phyloP scores from a whole-genome alignment of 2,888 invertebrate species.

The Spodoptera exigua region DNA sequence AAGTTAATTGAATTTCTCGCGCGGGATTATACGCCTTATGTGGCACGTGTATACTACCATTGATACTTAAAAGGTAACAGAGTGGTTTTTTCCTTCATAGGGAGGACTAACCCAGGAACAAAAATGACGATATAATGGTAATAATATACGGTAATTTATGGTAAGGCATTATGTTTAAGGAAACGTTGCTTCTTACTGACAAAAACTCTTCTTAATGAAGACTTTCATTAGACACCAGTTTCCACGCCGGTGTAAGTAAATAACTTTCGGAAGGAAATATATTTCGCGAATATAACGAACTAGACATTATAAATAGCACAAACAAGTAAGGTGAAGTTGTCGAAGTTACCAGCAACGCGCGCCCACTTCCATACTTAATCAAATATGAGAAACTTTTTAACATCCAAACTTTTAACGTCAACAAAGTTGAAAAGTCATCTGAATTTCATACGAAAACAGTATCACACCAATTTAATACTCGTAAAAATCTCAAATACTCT shows the following conservation, averaged over 20 bases:
- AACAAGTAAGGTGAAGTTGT: background rate
- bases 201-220: too few relatives aligned
- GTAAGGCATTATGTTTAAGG: too few relatives aligned
- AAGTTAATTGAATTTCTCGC: background rate
- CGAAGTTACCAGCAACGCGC: background rate
- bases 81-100: background rate
- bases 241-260: too few relatives aligned
- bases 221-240: too few relatives aligned
- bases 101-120: background rate
- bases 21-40: background rate
- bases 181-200: too few relatives aligned
- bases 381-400: slow-evolving; percentile 16
- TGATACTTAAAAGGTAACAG: background rate
- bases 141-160: too few relatives aligned
- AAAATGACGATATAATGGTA: too few relatives aligned
- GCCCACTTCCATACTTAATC: slow-evolving; percentile 2
- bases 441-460: slow-evolving; percentile 45
- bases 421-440: slow-evolving; percentile 29
- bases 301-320: background rate
- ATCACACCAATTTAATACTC: slow-evolving; percentile 27
- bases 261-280: too few relatives aligned
- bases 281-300: background rate
- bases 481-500: slow-evolving; percentile 36
- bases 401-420: slow-evolving; percentile 7
- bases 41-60: background rate